Percentiles rank a stretch among this genome's conserved stretches.
Evolutionary conservation across 2,888 invertebrate genomes (phyloP).

Genomic region (Imbricaverruca yamaguchii): DNA sequence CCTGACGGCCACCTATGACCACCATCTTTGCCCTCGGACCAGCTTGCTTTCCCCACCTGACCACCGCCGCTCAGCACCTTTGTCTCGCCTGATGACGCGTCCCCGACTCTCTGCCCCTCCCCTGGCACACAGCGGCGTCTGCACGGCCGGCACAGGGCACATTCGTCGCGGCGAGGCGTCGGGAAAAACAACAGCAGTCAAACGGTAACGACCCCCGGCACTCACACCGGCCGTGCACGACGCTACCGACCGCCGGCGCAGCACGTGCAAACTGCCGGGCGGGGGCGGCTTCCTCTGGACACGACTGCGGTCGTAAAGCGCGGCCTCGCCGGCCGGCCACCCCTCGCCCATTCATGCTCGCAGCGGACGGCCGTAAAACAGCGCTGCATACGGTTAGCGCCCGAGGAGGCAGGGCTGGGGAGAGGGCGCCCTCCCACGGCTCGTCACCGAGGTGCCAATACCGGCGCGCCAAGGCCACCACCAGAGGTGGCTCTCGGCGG

Average conservation of each 20-base stretch:
- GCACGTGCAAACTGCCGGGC: conserved; percentile 4
- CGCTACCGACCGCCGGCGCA: not conserved
- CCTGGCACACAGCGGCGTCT: not conserved
- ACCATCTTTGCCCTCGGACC: no score
- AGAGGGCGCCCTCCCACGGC: not conserved
- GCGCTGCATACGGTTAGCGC: not conserved
- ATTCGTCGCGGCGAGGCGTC: no score
- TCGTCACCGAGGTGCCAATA: not conserved
- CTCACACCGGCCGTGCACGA: no score
- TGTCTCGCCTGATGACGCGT: not conserved
- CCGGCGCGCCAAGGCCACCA: not conserved
- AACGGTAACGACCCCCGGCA: no score
- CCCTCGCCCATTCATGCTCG: conserved; percentile 5
- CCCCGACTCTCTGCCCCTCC: not conserved
- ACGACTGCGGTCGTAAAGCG: not conserved
- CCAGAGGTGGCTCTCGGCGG: not conserved
- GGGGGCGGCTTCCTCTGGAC: not conserved
- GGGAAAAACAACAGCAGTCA: no score
- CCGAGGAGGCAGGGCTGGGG: not conserved
- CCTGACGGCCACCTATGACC: no score
- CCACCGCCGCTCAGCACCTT: not conserved
- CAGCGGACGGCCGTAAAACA: not conserved
- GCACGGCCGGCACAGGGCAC: no score
- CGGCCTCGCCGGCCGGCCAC: not conserved
- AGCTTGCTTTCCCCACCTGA: no score